Base-by-base conservation (phyloP, 2,888 invertebrate species). In the Hypercompe scribonia region DNA sequence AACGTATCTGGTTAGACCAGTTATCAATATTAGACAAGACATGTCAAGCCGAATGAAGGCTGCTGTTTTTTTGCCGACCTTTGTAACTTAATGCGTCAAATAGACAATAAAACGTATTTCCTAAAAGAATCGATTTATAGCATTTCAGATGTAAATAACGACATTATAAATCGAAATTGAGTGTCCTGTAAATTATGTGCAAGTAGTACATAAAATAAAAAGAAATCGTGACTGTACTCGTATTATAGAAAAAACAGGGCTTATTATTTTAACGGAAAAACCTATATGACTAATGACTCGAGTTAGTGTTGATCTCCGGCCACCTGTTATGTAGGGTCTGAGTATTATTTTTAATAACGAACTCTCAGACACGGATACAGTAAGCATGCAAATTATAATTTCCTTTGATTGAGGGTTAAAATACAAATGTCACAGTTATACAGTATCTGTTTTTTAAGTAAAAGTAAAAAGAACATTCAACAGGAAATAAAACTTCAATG, bases 321-420 rank as follows among this genome's bases (percentile, higher is more conserved):
- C 42, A 66, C 66, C 31, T 46, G 66, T 66, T 66, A 46, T 7
- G 13, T 46, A 21, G 24, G 46, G 31, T 33, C 24, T 24, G 46
- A 10, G 5, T 24, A 66, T 39, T 65, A n/a, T 61, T 3, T 61
- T 61, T 61, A 31, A 61, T 61, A 28, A 61, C 18, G 7, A 15
- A 54, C 8, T 15, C 24, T 50, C 21, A 2, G 34, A 68, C 68
- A 15, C 54, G 54, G 54, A 68, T 54, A 34, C 54, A 24, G 34
- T 34, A 34, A 36, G n/a, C 34, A 68, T 58, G 24, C 31, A 39
- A 54, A 69, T 42, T 36, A 61, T 13, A 58, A 3, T 31, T 15
- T 69, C 31, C 69, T 42, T 31, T 42, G 61, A 31, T 61, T 61
- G 21, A 61, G 39, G 39, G n/a, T 42, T 31, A 69, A 58, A 58